Evolutionary conservation across 2,888 invertebrate species (phyloP), one percentile per base, ranked within the genome.

Genomic region (Epirrhoe alternata): DNA sequence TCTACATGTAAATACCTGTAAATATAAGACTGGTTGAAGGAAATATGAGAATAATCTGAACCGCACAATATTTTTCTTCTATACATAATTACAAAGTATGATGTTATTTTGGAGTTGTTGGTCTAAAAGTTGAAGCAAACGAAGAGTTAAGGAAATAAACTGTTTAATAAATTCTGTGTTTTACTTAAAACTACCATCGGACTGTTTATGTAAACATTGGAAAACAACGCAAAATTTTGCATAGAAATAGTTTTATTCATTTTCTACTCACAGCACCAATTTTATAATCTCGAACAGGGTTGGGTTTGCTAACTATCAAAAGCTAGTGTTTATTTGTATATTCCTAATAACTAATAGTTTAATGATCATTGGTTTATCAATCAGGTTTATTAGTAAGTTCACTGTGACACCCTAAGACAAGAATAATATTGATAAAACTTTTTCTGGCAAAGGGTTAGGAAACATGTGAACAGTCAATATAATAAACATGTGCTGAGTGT

Each of bases 11-110:
- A 79, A 82, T 85, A n/a, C n/a, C n/a, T n/a, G 1, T 24, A 2
- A 24, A 24, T 24, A 82, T 85, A 86, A 89, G 88, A 89, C 89
- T 89, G 88, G 87, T 80, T 75, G 78, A 84, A 76, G 80, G 81
- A 79, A 84, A 81, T 74, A 76, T 84, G 76, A 79, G 74, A 76
- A 79, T 81, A 84, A 80, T 81, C 83, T 82, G 79, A 81, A 82
- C 84, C 88, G 88, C 88, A 89, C 88, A 89, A 89, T 85, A 85
- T 69, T 86, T 85, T 84, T 83, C 86, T 85, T 86, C 84, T 86
- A 84, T 85, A 79, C 77, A 77, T 75, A 73, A 69, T 70, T 68
- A 80, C 75, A 76, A 74, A 70, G 79, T 31, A 5, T 60, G 60
- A 63, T 51, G 30, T 60, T 51, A 60, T 77, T 76, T 77, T 80